These are phyloP conservation scores for Brienomyrus brachyistius DNA, from an alignment of 2,113 vertebrate genomes.

Conservation along the genomic window DNA sequence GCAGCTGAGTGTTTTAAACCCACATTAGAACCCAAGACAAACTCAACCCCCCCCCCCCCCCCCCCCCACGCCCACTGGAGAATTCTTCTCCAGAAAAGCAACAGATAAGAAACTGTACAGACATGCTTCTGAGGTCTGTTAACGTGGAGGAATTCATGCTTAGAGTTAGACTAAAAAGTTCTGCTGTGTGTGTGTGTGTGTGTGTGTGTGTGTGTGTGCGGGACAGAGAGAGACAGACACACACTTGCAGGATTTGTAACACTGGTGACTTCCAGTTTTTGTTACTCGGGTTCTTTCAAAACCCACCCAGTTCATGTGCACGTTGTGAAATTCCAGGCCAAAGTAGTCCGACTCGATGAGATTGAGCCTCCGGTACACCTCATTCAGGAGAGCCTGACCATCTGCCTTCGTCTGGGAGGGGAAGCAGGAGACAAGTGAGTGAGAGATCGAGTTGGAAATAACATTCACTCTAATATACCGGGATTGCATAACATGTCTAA, in stretches of 20 bases:
- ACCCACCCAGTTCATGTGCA: conserved; percentile 84
- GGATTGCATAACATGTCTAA: background rate
- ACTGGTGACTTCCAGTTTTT: background rate
- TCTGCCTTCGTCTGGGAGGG: conserved; percentile 66
- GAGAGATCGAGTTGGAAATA: background rate
- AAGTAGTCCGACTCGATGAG: conserved; percentile 93
- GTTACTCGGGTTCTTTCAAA: background rate
- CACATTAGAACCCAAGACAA: background rate
- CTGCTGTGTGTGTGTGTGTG: background rate
- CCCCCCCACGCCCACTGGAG: background rate
- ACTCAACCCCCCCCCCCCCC: background rate
- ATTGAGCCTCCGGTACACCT: conserved; percentile 79
- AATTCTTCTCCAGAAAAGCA: background rate
- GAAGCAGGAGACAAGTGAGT: background rate
- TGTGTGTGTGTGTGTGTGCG: background rate
- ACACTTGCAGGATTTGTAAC: background rate
- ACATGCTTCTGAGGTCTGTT: background rate
- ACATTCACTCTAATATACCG: background rate
- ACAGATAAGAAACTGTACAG: conserved; percentile 1
- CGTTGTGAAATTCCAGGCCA: conserved; percentile 86
- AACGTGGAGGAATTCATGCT: background rate
- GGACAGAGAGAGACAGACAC: background rate
- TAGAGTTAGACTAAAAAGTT: background rate
- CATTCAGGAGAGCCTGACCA: conserved; percentile 68
- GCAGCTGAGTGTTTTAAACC: background rate